Base-by-base conservation (phyloP, 2,888 invertebrate genomes). In the Agapostemon virescens region DNA sequence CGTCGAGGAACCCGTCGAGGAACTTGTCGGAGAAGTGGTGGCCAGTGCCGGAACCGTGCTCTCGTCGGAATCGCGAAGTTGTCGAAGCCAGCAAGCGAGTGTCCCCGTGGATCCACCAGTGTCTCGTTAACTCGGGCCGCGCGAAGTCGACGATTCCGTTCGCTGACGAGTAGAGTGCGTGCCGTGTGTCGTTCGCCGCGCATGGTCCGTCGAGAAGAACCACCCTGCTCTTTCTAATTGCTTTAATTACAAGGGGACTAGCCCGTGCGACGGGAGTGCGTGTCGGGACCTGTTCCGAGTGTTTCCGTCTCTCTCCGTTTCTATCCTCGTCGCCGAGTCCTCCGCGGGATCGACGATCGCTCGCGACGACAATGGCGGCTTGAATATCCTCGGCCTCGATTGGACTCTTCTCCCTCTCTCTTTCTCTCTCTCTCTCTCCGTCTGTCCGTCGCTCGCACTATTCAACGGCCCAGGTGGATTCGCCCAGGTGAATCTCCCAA, bases 191-290 rank as follows among this genome's bases (percentile, higher is more conserved):
- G 77, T 83, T 74, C 49, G 74, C 52, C 83, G 84, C 84, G 84
- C 84, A 84, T 84, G 83, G 75, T 83, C 84, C 69, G 84, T 79
- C 40, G 42, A 23, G 58, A 74, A 76, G 73, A 73, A 72, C 79
- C 79, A 70, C 79, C 79, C 83, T 77, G 67, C 61, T 69, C 64
- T 55, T 74, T 63, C 72, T 77, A 83, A 84, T 83, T 83, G 72
- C 75, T 80, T 77, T 83, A 79, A 83, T 83, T 77, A 55, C 77
- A 36, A 67, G 52, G 74, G 68, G 77, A 70, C 63, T 71, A 75
- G 72, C 42, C 69, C 71, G 52, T 55, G 52, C 71, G 61, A 1
- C 64, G 74, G 30, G n/a, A 49, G 40, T 63, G 26, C 26, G n/a
- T 42, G 33, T 36, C 69, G 23, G 38, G 33, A 58, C 38, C 26